phyloP scores from a whole-genome alignment of 2,888 invertebrate genomes.

The Eupelmus urozonus region DNA sequence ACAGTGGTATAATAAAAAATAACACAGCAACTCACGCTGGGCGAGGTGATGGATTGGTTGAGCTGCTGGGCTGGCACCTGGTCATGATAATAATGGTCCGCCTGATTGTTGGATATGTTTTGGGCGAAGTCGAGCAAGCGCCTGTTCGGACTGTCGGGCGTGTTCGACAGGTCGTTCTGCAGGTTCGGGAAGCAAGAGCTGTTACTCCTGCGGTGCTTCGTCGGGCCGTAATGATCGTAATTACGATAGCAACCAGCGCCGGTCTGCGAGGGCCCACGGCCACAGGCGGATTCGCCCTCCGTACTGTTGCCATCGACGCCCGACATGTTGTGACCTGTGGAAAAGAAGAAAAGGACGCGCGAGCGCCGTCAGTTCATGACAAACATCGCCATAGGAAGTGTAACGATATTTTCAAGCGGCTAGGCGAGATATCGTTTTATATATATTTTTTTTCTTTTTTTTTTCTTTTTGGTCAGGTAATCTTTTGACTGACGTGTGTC shows the following conservation, averaged over 20 bases:
- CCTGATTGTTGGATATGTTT: conserved; percentile 73
- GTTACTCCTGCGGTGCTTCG: conserved; percentile 78
- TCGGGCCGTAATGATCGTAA: conserved; percentile 81
- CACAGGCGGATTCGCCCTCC: conserved; percentile 82
- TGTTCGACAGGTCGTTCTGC: conserved; percentile 73
- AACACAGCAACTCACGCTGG: conserved; percentile 72
- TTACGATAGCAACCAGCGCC: conserved; percentile 88
- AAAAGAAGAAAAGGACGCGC: conserved; percentile 49
- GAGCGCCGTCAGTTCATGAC: conserved; percentile 31
- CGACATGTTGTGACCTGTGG: conserved; percentile 92
- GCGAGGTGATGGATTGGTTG: conserved; percentile 73
- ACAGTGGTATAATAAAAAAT: neutral
- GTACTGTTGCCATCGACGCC: conserved; percentile 92
- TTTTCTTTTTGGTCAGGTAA: conserved; percentile 27
- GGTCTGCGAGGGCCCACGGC: conserved; percentile 84
- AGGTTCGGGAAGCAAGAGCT: conserved; percentile 77
- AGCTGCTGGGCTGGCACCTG: conserved; percentile 72
- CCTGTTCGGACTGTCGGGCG: conserved; percentile 75
- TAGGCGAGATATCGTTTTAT: neutral
- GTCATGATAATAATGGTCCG: conserved; percentile 74
- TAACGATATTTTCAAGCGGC: conserved; percentile 23
- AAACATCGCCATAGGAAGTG: neutral
- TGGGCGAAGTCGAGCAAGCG: conserved; percentile 75
- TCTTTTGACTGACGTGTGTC: conserved; percentile 19
- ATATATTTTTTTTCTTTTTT: conserved; percentile 1